phyloP scores from a whole-genome alignment of 1,140 invertebrate genomes.

The Aphelinus atriplicis region DNA sequence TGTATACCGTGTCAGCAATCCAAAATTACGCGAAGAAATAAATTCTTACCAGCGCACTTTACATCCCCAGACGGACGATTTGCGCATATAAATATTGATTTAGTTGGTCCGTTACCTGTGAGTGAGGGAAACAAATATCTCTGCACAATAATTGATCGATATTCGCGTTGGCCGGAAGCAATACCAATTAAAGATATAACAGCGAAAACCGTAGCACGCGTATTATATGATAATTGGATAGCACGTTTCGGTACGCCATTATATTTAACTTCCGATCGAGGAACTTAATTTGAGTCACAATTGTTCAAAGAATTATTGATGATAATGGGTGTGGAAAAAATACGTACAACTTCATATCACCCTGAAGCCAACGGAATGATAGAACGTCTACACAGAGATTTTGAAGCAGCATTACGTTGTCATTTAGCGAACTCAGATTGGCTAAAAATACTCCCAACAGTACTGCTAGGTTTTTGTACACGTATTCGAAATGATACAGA shows the following conservation, averaged over 20 bases:
- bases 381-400: conserved; percentile 43
- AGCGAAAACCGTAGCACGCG: conserved; percentile 53
- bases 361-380: conserved; percentile 48
- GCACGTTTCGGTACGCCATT: conserved; percentile 52
- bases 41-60: neutral
- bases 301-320: conserved; percentile 43
- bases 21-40: neutral
- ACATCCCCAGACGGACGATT: neutral
- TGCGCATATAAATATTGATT: conserved; percentile 6
- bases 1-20: neutral
- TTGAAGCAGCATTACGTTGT: conserved; percentile 47
- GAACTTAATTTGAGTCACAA: conserved; percentile 54
- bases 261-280: conserved; percentile 53
- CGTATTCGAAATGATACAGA: neutral
- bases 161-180: conserved; percentile 52
- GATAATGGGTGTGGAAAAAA: conserved; percentile 43
- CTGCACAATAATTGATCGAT: conserved; percentile 49
- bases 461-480: conserved; percentile 6
- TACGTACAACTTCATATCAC: conserved; percentile 55
- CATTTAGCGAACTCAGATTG: neutral
- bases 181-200: conserved; percentile 44
- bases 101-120: conserved; percentile 6
- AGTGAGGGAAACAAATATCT: conserved; percentile 36
- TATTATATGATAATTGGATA: conserved; percentile 52
- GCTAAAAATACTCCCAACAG: neutral